Percentiles rank a stretch among this genome's conserved stretches.
phyloP scores from a whole-genome alignment of 2,888 invertebrate species.

The Diaprepes abbreviatus region DNA sequence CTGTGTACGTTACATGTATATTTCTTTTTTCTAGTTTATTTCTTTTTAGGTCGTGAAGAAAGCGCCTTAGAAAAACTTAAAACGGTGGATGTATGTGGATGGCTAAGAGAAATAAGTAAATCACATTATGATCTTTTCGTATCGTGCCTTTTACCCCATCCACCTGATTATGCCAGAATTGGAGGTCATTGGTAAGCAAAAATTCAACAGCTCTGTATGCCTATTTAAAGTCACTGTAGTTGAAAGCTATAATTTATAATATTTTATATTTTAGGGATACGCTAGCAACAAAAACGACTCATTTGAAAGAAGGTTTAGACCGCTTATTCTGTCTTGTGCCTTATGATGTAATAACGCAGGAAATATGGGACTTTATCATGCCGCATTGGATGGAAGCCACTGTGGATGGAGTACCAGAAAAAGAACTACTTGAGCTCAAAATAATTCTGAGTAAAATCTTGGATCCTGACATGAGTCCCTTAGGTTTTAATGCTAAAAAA shows the following conservation, averaged over 20 bases:
- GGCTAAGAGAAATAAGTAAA: conserved; percentile 88
- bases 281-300: conserved; percentile 87
- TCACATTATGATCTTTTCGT: conserved; percentile 92
- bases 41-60: conserved; percentile 77
- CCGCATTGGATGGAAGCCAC: conserved; percentile 99
- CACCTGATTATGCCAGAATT: conserved; percentile 94
- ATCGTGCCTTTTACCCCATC: conserved; percentile 94
- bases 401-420: conserved; percentile 90
- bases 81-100: conserved; percentile 91
- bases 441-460: conserved; percentile 92
- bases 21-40: background rate
- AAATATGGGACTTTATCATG: conserved; percentile 99
- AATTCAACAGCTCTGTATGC: too few relatives aligned
- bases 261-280: conserved; percentile 79
- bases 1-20: too few relatives aligned
- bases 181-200: conserved; percentile 90
- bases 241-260: too few relatives aligned
- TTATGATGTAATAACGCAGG: conserved; percentile 95
- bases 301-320: conserved; percentile 95
- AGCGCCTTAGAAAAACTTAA: conserved; percentile 93
- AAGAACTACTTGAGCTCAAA: conserved; percentile 87
- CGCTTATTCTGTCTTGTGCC: conserved; percentile 96
- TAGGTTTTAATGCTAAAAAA: conserved; percentile 94
- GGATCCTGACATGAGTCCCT: conserved; percentile 95
- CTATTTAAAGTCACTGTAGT: too few relatives aligned